phyloP scores from a whole-genome alignment of 2,888 invertebrate species.

The Molorchus minor region DNA sequence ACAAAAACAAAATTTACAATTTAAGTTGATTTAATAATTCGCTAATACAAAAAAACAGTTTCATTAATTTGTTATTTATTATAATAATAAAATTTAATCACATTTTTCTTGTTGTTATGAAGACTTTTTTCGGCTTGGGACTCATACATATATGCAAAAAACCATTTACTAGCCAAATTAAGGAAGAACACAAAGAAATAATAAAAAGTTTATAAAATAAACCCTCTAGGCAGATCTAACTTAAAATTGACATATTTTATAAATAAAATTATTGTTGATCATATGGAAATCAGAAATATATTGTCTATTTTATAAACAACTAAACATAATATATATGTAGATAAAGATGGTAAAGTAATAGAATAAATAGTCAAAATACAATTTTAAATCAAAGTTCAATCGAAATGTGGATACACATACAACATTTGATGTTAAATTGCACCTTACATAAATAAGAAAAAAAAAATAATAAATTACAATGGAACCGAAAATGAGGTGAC shows the following conservation, averaged over 20 bases:
- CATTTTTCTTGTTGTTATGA: slow-evolving; percentile 62
- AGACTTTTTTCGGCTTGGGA: slow-evolving; percentile 60
- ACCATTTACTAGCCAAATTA: slow-evolving; percentile 39
- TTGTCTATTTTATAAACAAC: slow-evolving; percentile 27
- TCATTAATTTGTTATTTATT: slow-evolving; percentile 60
- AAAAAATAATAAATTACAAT: slow-evolving; percentile 21
- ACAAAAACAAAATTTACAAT: slow-evolving; percentile 56
- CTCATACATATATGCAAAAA: slow-evolving; percentile 57
- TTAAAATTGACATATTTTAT: slow-evolving; percentile 30
- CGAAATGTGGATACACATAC: slow-evolving; percentile 5
- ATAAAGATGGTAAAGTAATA: slow-evolving; percentile 7
- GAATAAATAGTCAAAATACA: neutral
- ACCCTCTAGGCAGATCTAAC: slow-evolving; percentile 33
- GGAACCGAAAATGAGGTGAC: neutral
- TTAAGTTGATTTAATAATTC: slow-evolving; percentile 59
- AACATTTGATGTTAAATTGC: slow-evolving; percentile 25
- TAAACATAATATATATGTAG: slow-evolving; percentile 12
- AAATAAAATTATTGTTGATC: slow-evolving; percentile 34
- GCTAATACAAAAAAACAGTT: slow-evolving; percentile 63
- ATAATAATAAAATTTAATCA: slow-evolving; percentile 63
- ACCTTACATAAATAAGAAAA: slow-evolving; percentile 23
- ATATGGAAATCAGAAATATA: slow-evolving; percentile 20
- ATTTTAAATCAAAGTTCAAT: neutral
- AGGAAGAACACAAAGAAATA: slow-evolving; percentile 20
- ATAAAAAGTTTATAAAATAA: slow-evolving; percentile 24